Evolutionary conservation across 2,113 vertebrate genomes (phyloP).

Genomic region (Excalfactoria chinensis): DNA sequence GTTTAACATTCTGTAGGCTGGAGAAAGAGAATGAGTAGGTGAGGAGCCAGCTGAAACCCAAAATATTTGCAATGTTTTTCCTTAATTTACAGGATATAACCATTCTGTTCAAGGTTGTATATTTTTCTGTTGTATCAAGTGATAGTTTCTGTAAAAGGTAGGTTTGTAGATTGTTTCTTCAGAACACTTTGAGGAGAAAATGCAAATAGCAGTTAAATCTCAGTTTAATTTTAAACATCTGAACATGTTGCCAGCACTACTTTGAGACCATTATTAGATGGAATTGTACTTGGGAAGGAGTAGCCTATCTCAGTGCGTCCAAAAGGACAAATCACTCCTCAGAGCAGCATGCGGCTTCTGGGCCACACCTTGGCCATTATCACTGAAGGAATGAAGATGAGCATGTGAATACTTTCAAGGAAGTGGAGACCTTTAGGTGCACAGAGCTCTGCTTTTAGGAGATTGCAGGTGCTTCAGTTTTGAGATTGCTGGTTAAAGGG

Average conservation of each 20-base stretch:
- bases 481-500: background rate
- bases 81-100: background rate
- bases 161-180: background rate
- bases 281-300: background rate
- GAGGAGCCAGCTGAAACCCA: background rate
- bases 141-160: background rate
- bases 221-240: background rate
- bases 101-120: background rate
- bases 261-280: background rate
- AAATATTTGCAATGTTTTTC: background rate
- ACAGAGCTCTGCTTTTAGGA: background rate
- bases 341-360: accelerated
- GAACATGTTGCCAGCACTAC: background rate
- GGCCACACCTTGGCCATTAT: accelerated
- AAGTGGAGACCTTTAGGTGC: background rate
- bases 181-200: background rate
- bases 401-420: accelerated
- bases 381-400: background rate
- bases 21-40: background rate
- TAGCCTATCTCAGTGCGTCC: background rate
- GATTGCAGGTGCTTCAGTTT: background rate
- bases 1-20: background rate
- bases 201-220: background rate
- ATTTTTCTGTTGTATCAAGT: background rate
- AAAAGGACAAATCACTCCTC: background rate